Percentiles rank a stretch among this genome's conserved stretches.
These are phyloP conservation scores for Gibbula magus DNA, from an alignment of 2,888 invertebrate species.

Conservation along the genomic window DNA sequence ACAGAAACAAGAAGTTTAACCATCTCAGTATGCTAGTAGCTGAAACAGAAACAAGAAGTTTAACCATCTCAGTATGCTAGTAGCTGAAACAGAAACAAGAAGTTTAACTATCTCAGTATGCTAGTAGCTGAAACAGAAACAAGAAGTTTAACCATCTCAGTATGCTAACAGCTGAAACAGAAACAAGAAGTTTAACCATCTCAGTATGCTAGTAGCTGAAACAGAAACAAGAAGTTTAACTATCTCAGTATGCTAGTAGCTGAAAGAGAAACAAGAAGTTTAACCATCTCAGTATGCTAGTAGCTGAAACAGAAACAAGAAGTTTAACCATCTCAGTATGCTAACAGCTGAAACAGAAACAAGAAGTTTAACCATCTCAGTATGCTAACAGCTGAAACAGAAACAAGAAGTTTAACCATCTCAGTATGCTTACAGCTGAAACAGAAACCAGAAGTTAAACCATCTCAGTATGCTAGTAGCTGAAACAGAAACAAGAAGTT, in stretches of 20 bases:
- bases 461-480: too few species aligned
- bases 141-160: conserved; percentile 79
- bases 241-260: conserved; percentile 34
- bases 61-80: too few species aligned
- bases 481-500: too few species aligned
- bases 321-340: too few species aligned
- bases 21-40: conserved; percentile 86
- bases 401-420: conserved; percentile 77
- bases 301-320: conserved; percentile 78
- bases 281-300: conserved; percentile 84
- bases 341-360: too few species aligned
- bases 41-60: conserved; percentile 63
- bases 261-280: conserved; percentile 51
- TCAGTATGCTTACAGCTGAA: conserved; percentile 86
- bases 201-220: too few species aligned
- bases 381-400: conserved; percentile 43
- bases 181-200: background rate
- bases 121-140: conserved; percentile 47
- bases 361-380: background rate
- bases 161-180: conserved; percentile 84
- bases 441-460: conserved; percentile 23
- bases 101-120: background rate
- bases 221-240: background rate
- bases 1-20: conserved; percentile 72
- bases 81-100: too few species aligned